Percentiles rank a stretch among this genome's conserved stretches.
phyloP scores from a whole-genome alignment of 2,113 vertebrate genomes.

The Carlito syrichta region DNA sequence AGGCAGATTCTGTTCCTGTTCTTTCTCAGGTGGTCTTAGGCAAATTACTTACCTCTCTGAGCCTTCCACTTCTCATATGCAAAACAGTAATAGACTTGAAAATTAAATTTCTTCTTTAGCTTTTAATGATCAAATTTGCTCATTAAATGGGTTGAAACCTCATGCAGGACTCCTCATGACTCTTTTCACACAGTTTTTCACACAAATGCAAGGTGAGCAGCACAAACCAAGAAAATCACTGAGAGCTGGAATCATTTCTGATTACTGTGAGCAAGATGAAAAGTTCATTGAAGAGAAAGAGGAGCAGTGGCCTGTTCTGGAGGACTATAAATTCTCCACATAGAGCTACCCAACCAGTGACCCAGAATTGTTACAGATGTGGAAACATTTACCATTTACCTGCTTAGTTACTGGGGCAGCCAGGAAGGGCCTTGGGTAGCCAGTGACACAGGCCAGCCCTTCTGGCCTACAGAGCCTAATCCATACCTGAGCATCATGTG shows the following conservation, averaged over 20 bases:
- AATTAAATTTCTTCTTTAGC: neutral
- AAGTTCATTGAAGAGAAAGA: neutral
- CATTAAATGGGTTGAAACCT: neutral
- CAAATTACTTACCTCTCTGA: neutral
- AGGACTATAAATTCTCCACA: neutral
- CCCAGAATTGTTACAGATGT: neutral
- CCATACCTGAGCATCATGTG: neutral
- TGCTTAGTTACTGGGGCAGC: neutral
- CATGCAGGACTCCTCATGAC: neutral
- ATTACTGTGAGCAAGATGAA: neutral
- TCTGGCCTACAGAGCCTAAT: neutral
- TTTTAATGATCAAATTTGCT: neutral
- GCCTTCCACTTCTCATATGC: neutral
- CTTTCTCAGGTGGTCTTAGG: neutral
- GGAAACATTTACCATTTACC: neutral
- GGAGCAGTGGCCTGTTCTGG: fast-evolving
- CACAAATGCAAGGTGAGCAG: neutral
- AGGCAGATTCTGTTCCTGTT: neutral
- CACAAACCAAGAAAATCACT: neutral
- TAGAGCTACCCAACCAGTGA: neutral
- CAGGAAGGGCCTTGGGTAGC: neutral
- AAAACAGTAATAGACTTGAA: neutral
- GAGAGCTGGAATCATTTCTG: neutral
- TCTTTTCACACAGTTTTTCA: neutral
- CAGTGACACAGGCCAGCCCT: too few relatives aligned